Base-by-base conservation (phyloP, 1,140 invertebrate genomes). In the Megathymus violae region DNA sequence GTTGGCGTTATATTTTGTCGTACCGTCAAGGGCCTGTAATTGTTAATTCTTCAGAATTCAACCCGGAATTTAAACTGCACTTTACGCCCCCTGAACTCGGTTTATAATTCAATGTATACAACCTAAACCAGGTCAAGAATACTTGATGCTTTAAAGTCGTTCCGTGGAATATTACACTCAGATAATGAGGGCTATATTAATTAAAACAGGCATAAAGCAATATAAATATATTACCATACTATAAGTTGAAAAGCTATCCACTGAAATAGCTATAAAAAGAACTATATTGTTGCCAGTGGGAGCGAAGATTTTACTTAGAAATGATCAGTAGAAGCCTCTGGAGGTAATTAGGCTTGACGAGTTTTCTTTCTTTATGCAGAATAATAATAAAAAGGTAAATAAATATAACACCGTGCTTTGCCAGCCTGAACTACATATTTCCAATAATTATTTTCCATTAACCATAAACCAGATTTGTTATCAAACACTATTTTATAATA, bases 101-200 rank as follows among this genome's bases (percentile, higher is more conserved):
- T 17, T 34, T 41, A 41, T 62, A 50, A 47, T 56, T 31, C 15
- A 44, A 27, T 40, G 60, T 44, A 13, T 25, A 62, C 25, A 47
- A 48, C 31, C 13, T 9, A 27, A 67, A 62, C 38, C 41, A 41
- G 65, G 65, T 67, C 65, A 51, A 67, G 34, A 51, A 36, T 19
- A 47, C 65, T 67, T 61, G n/a, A 52, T 9, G 27, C n/a, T 44
- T 52, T 43, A 48, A 54, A 56, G 56, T 34, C n/a, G 38, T 50
- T 44, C 34, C 15, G 36, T 31, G 22, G 50, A 56, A 38, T 47
- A 59, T 58, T 11, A 41, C n/a, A 10, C 41, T 16, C 40, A 44
- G 64, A 61, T 67, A 62, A 65, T 65, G 47, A 62, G 17, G 38
- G 47, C 43, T n/a, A n/a, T 47, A 54, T 62, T 67, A 62, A 67